Evolutionary conservation across 2,113 vertebrate genomes (phyloP).

Genomic region (Vulpes lagopus): DNA sequence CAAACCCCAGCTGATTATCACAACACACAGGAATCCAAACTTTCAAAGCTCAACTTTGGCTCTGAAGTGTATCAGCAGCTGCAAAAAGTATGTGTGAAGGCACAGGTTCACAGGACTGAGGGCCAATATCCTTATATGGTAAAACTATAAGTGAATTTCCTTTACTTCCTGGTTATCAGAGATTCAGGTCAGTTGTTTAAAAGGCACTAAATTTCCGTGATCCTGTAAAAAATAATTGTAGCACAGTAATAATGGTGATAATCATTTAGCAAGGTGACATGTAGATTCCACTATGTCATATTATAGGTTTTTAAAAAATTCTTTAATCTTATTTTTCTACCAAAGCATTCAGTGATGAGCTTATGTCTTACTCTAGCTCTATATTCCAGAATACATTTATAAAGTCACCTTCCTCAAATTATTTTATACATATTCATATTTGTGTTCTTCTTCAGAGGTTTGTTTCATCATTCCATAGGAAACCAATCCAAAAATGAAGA

Average conservation of each 20-base stretch:
- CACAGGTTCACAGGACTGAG: conserved; percentile 76
- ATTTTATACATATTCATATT: neutral
- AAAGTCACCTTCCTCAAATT: conserved; percentile 11
- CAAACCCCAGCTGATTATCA: conserved; percentile 89
- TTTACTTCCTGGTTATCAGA: conserved; percentile 64
- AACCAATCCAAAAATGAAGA: neutral
- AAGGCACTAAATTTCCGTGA: neutral
- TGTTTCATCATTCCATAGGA: neutral
- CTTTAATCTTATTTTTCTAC: conserved; percentile 16
- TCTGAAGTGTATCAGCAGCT: conserved; percentile 85
- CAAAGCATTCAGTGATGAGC: neutral
- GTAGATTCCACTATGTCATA: neutral
- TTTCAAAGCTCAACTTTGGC: conserved; percentile 83
- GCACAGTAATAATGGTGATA: neutral
- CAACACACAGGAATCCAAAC: conserved; percentile 88
- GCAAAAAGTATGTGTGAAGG: conserved; percentile 85
- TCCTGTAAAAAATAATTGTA: conserved; percentile 64
- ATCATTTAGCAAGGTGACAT: conserved; percentile 54
- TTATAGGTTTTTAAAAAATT: neutral
- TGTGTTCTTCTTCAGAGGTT: neutral
- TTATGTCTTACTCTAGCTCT: neutral
- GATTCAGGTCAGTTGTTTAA: conserved; percentile 70
- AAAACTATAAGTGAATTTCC: conserved; percentile 81
- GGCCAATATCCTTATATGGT: conserved; percentile 86
- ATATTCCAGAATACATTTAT: neutral